phyloP scores from a whole-genome alignment of 2,888 invertebrate genomes.

The Tribolium freemani region DNA sequence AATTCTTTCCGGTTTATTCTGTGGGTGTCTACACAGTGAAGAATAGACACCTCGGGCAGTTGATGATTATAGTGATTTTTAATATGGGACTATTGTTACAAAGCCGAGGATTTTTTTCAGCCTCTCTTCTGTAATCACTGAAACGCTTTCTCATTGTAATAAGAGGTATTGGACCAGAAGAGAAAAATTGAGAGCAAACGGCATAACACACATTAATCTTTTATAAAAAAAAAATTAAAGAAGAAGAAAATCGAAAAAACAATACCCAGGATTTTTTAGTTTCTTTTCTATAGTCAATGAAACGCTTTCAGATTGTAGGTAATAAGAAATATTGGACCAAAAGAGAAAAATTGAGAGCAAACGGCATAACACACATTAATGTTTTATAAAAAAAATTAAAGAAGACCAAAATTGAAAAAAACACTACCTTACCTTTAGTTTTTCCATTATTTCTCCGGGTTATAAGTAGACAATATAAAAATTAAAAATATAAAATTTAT shows the following conservation, averaged over 20 bases:
- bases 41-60: constrained; percentile 9
- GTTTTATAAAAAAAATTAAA: no score
- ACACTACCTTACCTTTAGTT: no score
- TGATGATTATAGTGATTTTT: constrained; percentile 10
- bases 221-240: no score
- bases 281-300: not conserved
- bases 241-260: no score
- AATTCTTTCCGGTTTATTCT: constrained; percentile 16
- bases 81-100: not conserved
- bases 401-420: no score
- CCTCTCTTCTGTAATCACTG: not conserved
- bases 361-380: not conserved
- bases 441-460: no score
- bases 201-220: no score
- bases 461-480: no score
- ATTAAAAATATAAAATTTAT: no score
- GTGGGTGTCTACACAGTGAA: not conserved
- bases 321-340: not conserved
- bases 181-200: not conserved
- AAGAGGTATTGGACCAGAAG: not conserved
- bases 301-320: not conserved
- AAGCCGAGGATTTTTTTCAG: not conserved
- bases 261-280: not conserved
- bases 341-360: not conserved
- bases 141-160: not conserved